A percentile compares a stretch with the other conserved stretches of the same genome.
Evolutionary conservation across 1,140 invertebrate species (phyloP).

Genomic region (Drosophila pruinosa): DNA sequence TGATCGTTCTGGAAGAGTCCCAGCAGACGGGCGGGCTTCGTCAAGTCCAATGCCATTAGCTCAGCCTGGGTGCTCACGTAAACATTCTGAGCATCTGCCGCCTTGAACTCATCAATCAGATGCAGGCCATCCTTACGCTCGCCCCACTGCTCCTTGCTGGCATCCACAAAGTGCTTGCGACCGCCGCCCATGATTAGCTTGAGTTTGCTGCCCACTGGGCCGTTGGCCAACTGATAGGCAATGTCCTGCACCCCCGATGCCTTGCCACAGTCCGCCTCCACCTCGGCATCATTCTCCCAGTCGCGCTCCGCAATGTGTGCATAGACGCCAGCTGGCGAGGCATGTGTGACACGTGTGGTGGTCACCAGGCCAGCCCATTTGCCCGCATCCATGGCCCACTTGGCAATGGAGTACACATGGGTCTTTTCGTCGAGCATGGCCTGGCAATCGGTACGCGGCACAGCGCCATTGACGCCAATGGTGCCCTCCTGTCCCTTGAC

Average conservation of each 20-base stretch:
- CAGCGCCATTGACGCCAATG: conserved; percentile 88
- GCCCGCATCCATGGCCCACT: conserved; percentile 89
- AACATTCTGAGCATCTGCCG: conserved; percentile 66
- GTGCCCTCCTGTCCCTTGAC: conserved; percentile 91
- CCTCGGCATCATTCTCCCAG: conserved; percentile 89
- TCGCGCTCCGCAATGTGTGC: conserved; percentile 88
- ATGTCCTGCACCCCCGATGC: conserved; percentile 87
- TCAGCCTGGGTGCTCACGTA: conserved; percentile 87
- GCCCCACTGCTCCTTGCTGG: conserved; percentile 43
- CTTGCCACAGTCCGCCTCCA: conserved; percentile 76
- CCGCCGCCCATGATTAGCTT: conserved; percentile 90
- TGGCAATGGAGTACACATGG: conserved; percentile 87
- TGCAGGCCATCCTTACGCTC: conserved; percentile 87
- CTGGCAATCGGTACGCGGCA: conserved; percentile 85
- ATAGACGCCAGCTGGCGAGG: conserved; percentile 89
- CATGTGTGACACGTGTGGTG: conserved; percentile 92
- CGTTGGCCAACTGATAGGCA: conserved; percentile 88
- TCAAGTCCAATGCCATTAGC: conserved; percentile 76
- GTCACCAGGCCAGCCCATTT: conserved; percentile 91
- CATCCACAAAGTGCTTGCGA: conserved; percentile 87
- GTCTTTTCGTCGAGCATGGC: conserved; percentile 84
- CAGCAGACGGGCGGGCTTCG: conserved; percentile 79
- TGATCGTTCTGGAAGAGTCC: conserved; percentile 84
- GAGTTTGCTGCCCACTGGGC: conserved; percentile 85
- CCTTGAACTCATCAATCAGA: conserved; percentile 88